Base-by-base conservation (phyloP, 2,113 vertebrate genomes). In the Bujurquina vittata region DNA sequence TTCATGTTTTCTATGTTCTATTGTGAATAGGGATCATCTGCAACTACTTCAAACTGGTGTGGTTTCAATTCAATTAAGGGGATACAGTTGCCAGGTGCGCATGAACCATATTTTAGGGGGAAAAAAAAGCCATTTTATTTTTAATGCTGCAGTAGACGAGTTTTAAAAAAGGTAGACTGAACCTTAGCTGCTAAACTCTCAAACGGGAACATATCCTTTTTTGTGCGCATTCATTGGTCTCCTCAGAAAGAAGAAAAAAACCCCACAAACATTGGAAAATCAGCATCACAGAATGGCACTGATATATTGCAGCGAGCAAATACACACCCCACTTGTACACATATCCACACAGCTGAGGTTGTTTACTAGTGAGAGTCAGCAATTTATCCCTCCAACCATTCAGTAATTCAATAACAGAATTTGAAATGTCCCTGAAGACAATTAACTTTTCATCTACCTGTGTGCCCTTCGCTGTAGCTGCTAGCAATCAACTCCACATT, bases 391-490 rank as follows among this genome's bases (percentile, higher is more conserved):
- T 77, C 58, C 35, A 80, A 55, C 35, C 31, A 54, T 54, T 81
- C 67, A 31, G 55, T 77, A 84, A 90, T 69, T 80, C 56, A 86
- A 86, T 86, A 76, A 82, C 17, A 33, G 43, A 54, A 55, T 74
- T 31, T 33, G 58, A 84, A 87, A 80, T 10, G 4, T 58, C n/a
- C 40, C 20, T 17, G 80, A 85, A 86, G 87, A 91, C 52, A 80
- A 89, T 82, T 54, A 80, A 43, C 76, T 54, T 84, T 81, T 84
- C 79, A 63, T 87, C 52, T 43, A 18, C 43, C 10, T 0, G 2
- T 61, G 29, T 22, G 35, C 76, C 59, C 43, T 49, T 83, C 6
- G 17, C 31, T 73, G 29, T 43, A 26, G 5, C 59, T 52, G 37
- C 75, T 55, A 57, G 54, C 37, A 12, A 20, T 12, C 31, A 23